Base-by-base conservation (phyloP, 2,113 vertebrate genomes). In the Chaetodon trifascialis region DNA sequence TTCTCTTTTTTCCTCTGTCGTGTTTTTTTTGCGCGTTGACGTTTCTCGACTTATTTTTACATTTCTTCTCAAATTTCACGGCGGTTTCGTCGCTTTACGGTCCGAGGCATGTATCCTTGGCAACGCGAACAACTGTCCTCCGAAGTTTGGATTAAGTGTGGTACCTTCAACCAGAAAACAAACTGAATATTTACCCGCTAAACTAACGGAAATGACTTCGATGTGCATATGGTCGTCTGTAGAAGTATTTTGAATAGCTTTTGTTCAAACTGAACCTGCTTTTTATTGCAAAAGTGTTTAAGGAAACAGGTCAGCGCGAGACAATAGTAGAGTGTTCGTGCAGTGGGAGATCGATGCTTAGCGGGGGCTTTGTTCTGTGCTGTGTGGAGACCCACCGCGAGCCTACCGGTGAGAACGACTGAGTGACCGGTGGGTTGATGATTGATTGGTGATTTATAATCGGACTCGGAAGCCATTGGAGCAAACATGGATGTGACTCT, bases 81-180 rank as follows among this genome's bases (percentile, higher is more conserved):
- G 34, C 76, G 23, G 36, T 68, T 73, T 63, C 23, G 1, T 4
- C 49, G 47, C 60, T 89, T 94, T 91, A 86, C 89, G 88, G 75
- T 60, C 25, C 25, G 80, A 78, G 55, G 79, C n/a, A 19, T 47
- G 91, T 93, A 78, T 93, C 92, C 89, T 36, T 88, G 92, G 86
- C 79, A 89, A 94, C 93, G 76, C 56, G 59, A 80, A 67, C 86
- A 90, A 94, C 89, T 91, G 84, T 90, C 79, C 73, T 73, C 77
- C 59, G 86, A 94, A 94, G 90, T 94, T 94, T 76, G 87, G 69
- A 86, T 79, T 88, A 80, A 91, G 88, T 88, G 87, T 85, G 86
- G 36, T 7, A 59, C 46, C 79, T 63, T 73, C 44, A 49, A 17
- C 16, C 66, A 51, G 59, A 70, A 52, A 63, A 75, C 0, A 38